phyloP scores from a whole-genome alignment of 2,797 vertebrate genomes.

The Loriculus beryllinus region DNA sequence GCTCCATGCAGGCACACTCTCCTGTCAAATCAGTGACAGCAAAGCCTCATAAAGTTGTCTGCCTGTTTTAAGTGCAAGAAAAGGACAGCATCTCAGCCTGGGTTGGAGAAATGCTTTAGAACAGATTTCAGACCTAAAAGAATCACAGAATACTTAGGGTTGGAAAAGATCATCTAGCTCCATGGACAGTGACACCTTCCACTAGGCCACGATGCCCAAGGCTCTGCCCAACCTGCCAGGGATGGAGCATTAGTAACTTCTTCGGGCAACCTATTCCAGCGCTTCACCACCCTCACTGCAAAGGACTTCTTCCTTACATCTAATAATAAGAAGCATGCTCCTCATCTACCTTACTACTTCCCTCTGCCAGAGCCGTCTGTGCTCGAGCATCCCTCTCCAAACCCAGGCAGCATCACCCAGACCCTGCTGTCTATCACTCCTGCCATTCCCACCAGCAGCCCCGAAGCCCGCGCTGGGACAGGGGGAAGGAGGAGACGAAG shows the following conservation, averaged over 20 bases:
- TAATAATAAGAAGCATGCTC: fast-evolving
- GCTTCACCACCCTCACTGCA: not conserved
- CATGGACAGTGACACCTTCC: not conserved
- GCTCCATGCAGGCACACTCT: not conserved
- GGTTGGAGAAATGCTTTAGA: fast-evolving
- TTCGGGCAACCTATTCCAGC: not conserved
- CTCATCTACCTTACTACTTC: not conserved
- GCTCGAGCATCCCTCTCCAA: fast-evolving
- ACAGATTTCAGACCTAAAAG: not conserved
- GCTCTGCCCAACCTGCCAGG: not conserved
- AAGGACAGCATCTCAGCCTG: not conserved
- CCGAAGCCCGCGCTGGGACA: fast-evolving
- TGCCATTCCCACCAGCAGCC: not conserved
- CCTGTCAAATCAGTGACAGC: not conserved
- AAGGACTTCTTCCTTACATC: not conserved
- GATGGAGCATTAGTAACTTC: not conserved
- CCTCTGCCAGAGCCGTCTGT: fast-evolving
- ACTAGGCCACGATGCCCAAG: not conserved
- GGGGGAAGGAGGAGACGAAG: fast-evolving
- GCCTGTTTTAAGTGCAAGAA: not conserved
- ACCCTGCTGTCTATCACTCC: fast-evolving
- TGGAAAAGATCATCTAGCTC: not conserved
- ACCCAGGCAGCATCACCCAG: fast-evolving
- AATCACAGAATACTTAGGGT: not conserved
- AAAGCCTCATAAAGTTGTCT: not conserved